phyloP scores from a whole-genome alignment of 2,113 vertebrate species.

The Tylochromis polylepis region DNA sequence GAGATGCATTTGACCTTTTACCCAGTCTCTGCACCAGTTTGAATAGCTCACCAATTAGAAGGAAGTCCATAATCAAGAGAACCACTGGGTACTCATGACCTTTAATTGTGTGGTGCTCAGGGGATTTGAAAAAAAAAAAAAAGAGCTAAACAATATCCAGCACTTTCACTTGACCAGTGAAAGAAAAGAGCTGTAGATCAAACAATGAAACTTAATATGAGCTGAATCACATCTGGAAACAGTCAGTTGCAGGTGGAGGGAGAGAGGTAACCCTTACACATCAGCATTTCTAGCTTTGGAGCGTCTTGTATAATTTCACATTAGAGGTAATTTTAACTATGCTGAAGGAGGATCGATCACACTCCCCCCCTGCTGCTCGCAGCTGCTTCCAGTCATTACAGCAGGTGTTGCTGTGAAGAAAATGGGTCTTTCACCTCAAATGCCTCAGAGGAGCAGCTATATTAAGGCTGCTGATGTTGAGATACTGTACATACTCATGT shows the following conservation, averaged over 20 bases:
- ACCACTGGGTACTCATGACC: conserved; percentile 41
- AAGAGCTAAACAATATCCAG: conserved; percentile 2
- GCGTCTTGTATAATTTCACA: not conserved
- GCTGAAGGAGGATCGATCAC: conserved; percentile 8
- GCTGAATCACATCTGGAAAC: conserved; percentile 1
- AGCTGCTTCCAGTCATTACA: not conserved
- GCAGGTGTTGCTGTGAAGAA: not conserved
- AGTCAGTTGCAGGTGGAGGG: not conserved
- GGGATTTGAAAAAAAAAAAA: not conserved
- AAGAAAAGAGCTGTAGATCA: conserved; percentile 5
- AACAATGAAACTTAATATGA: conserved; percentile 18
- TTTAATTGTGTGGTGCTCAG: conserved; percentile 44
- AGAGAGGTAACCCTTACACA: not conserved
- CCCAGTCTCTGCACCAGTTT: conserved; percentile 21
- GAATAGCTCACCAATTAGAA: conserved; percentile 48
- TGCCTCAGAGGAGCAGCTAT: not conserved
- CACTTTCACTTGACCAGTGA: conserved; percentile 32
- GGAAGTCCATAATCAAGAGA: conserved; percentile 41
- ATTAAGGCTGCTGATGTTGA: not conserved
- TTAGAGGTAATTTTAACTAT: not conserved
- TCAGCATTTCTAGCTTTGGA: not conserved
- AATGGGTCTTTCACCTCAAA: conserved; percentile 3
- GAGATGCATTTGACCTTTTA: conserved; percentile 60
- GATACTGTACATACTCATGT: not conserved
- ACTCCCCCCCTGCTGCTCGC: not conserved